A percentile compares a stretch with the other conserved stretches of the same genome.
These are phyloP conservation scores for Panopea generosa DNA, from an alignment of 2,888 invertebrate species.

Conservation along the genomic window DNA sequence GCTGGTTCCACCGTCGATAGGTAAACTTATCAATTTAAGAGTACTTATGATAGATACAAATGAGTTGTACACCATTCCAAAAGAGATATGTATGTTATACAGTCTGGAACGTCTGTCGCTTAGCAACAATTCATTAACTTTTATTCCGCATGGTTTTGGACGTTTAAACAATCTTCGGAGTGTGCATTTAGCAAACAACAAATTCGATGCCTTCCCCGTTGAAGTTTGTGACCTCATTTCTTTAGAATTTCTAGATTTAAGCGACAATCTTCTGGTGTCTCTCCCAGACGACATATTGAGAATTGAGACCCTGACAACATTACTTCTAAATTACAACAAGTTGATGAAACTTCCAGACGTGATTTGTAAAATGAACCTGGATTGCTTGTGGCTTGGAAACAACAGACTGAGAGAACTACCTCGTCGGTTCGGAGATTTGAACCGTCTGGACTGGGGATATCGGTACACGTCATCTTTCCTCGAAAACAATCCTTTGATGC, in stretches of 20 bases:
- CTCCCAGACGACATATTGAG: slow-evolving; percentile 80
- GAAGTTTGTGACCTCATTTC: slow-evolving; percentile 78
- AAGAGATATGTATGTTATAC: slow-evolving; percentile 78
- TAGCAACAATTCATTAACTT: slow-evolving; percentile 81
- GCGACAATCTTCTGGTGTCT: slow-evolving; percentile 82
- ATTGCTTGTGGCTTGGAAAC: slow-evolving; percentile 85
- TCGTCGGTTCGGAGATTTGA: slow-evolving; percentile 78
- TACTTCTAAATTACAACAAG: slow-evolving; percentile 84
- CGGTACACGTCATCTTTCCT: slow-evolving; percentile 80
- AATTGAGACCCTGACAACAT: slow-evolving; percentile 81
- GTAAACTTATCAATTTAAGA: slow-evolving; percentile 79
- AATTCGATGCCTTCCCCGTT: slow-evolving; percentile 80
- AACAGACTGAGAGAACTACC: slow-evolving; percentile 83
- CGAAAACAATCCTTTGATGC: slow-evolving; percentile 82
- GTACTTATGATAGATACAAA: slow-evolving; percentile 84
- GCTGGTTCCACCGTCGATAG: slow-evolving; percentile 79
- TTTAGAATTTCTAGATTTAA: slow-evolving; percentile 84
- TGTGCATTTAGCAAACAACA: slow-evolving; percentile 85
- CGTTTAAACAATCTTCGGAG: slow-evolving; percentile 77
- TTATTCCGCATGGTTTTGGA: slow-evolving; percentile 77
- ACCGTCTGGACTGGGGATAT: slow-evolving; percentile 82
- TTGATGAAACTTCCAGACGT: slow-evolving; percentile 81
- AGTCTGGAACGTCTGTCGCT: slow-evolving; percentile 83
- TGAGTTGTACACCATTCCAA: slow-evolving; percentile 78
- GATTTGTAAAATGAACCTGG: slow-evolving; percentile 83